These are phyloP conservation scores for Ectropis grisescens DNA, from an alignment of 1,140 invertebrate genomes.

Conservation along the genomic window DNA sequence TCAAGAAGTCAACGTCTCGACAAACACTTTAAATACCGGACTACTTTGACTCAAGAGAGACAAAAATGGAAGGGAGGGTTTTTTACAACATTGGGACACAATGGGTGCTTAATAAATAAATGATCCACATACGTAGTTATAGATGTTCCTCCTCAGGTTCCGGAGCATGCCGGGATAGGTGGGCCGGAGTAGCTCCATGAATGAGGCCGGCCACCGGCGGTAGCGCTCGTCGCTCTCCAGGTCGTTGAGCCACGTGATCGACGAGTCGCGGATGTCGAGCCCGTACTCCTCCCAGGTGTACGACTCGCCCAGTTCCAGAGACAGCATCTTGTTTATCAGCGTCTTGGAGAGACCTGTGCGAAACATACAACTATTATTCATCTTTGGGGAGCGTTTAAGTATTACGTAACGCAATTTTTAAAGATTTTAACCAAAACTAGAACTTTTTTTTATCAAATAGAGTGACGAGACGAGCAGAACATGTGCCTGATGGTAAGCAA, in stretches of 20 bases:
- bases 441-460: too few species aligned
- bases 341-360: slow-evolving; percentile 59
- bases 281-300: slow-evolving; percentile 83
- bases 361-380: slow-evolving; percentile 7
- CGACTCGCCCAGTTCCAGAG: slow-evolving; percentile 79
- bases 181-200: slow-evolving; percentile 92
- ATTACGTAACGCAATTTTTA: too few species aligned
- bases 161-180: slow-evolving; percentile 98
- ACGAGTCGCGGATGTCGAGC: slow-evolving; percentile 92
- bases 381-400: too few species aligned
- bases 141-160: slow-evolving; percentile 94
- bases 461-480: too few species aligned
- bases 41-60: too few species aligned
- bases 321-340: slow-evolving; percentile 73
- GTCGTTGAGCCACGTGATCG: slow-evolving; percentile 95
- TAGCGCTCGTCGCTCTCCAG: slow-evolving; percentile 93
- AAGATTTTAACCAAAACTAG: too few species aligned
- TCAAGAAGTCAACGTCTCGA: too few species aligned
- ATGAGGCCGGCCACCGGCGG: slow-evolving; percentile 86
- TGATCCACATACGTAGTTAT: slow-evolving; percentile 59
- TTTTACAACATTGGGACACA: too few species aligned
- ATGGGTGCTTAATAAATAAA: too few species aligned
- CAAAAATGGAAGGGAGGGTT: too few species aligned
- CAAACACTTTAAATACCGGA: too few species aligned
- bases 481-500: too few species aligned